These are phyloP conservation scores for Charina bottae DNA, from an alignment of 2,113 vertebrate genomes.

Conservation along the genomic window DNA sequence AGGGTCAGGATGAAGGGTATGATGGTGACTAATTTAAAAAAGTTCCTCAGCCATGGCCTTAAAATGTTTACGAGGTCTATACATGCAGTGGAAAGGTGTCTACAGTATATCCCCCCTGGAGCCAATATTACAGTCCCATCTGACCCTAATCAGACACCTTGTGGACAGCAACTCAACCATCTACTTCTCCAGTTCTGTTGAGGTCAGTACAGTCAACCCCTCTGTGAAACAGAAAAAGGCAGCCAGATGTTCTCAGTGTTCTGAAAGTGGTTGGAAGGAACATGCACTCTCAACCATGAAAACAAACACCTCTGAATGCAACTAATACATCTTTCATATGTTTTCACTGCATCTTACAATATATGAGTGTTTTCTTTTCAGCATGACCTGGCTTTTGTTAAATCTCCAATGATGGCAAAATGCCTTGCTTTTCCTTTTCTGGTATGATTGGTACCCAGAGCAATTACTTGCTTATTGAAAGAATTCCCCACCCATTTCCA, in stretches of 20 bases:
- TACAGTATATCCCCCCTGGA: neutral
- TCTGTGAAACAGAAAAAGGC: neutral
- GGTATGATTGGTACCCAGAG: neutral
- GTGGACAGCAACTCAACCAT: neutral
- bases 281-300: neutral
- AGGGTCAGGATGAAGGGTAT: neutral
- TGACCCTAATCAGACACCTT: neutral
- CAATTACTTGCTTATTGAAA: neutral
- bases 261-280: neutral
- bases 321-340: neutral
- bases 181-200: neutral
- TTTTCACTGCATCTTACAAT: neutral
- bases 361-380: neutral
- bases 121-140: neutral
- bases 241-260: neutral
- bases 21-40: neutral
- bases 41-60: neutral
- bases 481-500: neutral
- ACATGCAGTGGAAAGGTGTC: neutral
- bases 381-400: neutral
- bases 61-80: constrained; percentile 4
- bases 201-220: neutral
- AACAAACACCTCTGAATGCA: neutral
- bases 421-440: neutral
- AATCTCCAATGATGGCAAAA: neutral